Evolutionary conservation across 2,113 vertebrate species (phyloP).

Genomic region (Thermophis baileyi): DNA sequence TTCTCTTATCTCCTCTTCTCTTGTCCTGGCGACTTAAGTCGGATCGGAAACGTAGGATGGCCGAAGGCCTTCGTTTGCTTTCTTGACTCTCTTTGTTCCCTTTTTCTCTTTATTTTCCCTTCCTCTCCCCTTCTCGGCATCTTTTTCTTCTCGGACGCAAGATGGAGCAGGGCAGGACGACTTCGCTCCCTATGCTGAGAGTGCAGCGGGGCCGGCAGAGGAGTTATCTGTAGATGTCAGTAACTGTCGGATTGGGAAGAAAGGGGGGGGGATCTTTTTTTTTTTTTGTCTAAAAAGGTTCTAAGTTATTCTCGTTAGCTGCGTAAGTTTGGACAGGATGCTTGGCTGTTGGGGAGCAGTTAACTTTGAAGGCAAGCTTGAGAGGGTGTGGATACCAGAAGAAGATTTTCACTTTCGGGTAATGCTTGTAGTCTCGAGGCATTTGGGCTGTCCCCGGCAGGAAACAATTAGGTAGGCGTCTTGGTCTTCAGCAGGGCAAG

Average conservation of each 20-base stretch:
- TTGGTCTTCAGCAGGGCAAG: background rate
- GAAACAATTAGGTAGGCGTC: background rate
- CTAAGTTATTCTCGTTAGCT: background rate
- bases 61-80: background rate
- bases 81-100: background rate
- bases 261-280: background rate
- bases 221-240: background rate
- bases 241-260: background rate
- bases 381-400: background rate
- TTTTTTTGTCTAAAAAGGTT: background rate
- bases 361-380: background rate
- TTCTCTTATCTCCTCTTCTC: too few relatives aligned
- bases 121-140: background rate
- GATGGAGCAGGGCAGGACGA: background rate
- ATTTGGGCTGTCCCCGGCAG: background rate
- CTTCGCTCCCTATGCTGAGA: background rate
- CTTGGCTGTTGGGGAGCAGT: background rate
- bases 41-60: background rate
- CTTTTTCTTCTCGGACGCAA: too few relatives aligned
- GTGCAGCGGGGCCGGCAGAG: background rate
- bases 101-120: background rate
- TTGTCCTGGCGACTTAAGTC: background rate
- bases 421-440: background rate
- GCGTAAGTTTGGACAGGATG: background rate
- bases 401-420: background rate